These are phyloP conservation scores for Callimorpha dominula DNA, from an alignment of 2,888 invertebrate genomes.

Conservation along the genomic window DNA sequence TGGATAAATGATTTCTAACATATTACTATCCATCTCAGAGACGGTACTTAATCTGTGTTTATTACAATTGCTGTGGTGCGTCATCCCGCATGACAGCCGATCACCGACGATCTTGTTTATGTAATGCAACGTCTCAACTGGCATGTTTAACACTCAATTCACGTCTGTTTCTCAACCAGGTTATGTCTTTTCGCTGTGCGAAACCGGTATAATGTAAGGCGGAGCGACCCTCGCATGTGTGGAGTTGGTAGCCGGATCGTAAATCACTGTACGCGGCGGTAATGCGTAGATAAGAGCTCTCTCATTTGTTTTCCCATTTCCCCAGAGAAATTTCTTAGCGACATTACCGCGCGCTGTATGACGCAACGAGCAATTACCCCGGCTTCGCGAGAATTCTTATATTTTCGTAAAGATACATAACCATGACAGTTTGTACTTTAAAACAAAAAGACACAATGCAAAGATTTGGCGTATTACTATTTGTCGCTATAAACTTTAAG, in stretches of 20 bases:
- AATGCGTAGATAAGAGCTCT: constrained; percentile 85
- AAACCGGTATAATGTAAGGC: constrained; percentile 69
- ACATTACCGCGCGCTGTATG: constrained; percentile 73
- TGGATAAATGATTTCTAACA: constrained; percentile 5
- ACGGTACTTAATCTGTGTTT: constrained; percentile 6
- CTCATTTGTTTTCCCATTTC: constrained; percentile 85
- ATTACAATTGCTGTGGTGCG: constrained; percentile 30
- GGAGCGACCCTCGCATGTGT: constrained; percentile 60
- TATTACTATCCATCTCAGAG: constrained; percentile 2
- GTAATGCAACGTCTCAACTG: constrained; percentile 71
- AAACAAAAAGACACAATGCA: constrained; percentile 38
- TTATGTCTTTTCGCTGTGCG: constrained; percentile 70
- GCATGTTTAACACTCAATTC: constrained; percentile 78
- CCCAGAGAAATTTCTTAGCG: constrained; percentile 82
- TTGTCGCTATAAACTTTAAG: constrained; percentile 31
- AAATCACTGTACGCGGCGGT: constrained; percentile 79
- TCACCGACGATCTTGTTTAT: constrained; percentile 65
- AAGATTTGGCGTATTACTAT: constrained; percentile 41
- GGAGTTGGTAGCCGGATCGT: constrained; percentile 75
- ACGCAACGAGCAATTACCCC: constrained; percentile 76
- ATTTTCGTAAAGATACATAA: constrained; percentile 56
- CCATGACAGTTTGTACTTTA: constrained; percentile 39
- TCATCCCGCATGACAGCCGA: constrained; percentile 49
- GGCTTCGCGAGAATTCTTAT: constrained; percentile 55
- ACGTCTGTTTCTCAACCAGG: constrained; percentile 75